Conservation (phyloP, 1,140 invertebrate genomes). For the Diachasmimorpha longicaudata region DNA sequence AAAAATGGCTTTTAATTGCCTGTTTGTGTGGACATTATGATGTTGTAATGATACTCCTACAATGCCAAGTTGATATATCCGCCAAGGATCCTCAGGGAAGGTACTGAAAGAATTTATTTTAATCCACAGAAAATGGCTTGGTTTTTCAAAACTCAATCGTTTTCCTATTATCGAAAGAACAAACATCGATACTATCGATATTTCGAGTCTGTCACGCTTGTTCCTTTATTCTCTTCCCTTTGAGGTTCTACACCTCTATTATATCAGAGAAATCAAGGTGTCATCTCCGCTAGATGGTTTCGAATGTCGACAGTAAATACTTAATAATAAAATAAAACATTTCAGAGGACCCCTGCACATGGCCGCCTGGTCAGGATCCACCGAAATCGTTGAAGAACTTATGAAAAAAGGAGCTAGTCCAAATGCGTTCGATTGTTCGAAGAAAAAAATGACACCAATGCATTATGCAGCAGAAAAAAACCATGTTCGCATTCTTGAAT, state of each 20-base stretch:
- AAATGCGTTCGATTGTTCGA: constrained; percentile 71
- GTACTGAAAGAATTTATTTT: constrained; percentile 35
- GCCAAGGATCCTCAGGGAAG: constrained; percentile 52
- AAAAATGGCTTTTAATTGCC: constrained; percentile 53
- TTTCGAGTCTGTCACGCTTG: no score
- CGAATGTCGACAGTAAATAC: no score
- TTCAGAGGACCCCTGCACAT: constrained; percentile 78
- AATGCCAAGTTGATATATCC: constrained; percentile 42
- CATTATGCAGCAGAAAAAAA: constrained; percentile 77
- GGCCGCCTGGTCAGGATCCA: constrained; percentile 71
- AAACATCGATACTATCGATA: no score
- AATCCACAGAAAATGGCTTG: no score
- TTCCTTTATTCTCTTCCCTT: no score
- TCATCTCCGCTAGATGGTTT: no score
- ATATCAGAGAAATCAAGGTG: no score
- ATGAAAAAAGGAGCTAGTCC: constrained; percentile 71
- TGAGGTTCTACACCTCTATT: no score
- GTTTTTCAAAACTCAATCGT: no score
- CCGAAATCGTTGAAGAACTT: constrained; percentile 70
- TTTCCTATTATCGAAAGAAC: no score
- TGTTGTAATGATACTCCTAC: constrained; percentile 45
- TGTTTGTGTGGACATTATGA: constrained; percentile 50
- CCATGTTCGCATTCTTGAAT: constrained; percentile 65
- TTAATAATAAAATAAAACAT: neutral
- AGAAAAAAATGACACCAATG: constrained; percentile 73